phyloP scores from a whole-genome alignment of 2,113 vertebrate species.

The Leptocoma aspasia region DNA sequence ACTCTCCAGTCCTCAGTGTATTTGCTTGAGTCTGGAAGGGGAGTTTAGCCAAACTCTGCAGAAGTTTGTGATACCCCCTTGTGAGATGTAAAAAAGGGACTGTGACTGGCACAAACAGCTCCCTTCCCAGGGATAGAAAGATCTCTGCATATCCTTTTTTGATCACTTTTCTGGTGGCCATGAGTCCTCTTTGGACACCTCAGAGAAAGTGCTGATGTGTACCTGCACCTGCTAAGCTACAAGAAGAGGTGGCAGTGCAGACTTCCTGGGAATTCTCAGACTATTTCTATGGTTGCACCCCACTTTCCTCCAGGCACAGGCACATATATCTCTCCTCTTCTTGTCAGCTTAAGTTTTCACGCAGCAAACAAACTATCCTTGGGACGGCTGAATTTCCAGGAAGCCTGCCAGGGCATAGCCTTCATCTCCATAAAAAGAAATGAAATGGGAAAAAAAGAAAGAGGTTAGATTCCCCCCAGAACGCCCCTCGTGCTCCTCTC shows the following conservation, averaged over 20 bases:
- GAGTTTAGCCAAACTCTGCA: not conserved
- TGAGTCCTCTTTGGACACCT: not conserved
- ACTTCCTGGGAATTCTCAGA: not conserved
- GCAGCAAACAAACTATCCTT: conserved; percentile 68
- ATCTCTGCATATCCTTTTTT: not conserved
- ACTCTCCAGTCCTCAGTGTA: not conserved
- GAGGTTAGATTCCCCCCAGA: not conserved
- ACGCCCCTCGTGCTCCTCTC: not conserved
- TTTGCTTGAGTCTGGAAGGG: not conserved
- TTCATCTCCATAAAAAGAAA: conserved; percentile 79
- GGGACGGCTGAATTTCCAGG: conserved; percentile 68
- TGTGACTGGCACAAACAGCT: not conserved
- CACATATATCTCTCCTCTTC: conserved; percentile 10
- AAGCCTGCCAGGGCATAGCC: conserved; percentile 71
- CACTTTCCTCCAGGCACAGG: not conserved
- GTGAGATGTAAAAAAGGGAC: not conserved
- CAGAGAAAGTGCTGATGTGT: not conserved
- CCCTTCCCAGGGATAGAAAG: not conserved
- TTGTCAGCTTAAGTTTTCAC: conserved; percentile 65
- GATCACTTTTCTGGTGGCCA: not conserved
- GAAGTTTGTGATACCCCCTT: not conserved
- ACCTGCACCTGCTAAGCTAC: not conserved
- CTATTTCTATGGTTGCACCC: not conserved
- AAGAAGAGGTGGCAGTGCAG: not conserved
- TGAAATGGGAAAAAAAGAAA: conserved; percentile 56